Evolutionary conservation across 2,888 invertebrate species (phyloP).

Genomic region (Pherbina coryleti): DNA sequence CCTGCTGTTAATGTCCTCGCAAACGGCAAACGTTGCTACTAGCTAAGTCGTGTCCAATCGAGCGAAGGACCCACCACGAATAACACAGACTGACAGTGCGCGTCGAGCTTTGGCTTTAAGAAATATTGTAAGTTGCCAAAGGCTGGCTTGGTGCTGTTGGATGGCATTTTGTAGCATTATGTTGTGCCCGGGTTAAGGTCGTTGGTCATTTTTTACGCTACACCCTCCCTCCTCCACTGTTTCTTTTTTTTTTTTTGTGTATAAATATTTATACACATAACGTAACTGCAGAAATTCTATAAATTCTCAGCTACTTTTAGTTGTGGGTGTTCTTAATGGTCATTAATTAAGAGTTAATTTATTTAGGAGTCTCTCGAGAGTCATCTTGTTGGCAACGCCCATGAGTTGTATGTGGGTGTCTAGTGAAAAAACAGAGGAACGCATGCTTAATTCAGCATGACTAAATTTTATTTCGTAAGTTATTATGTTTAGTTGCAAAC

Average conservation of each 20-base stretch:
- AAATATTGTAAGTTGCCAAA: no score
- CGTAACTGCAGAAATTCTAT: constrained; percentile 18
- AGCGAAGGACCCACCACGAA: background rate
- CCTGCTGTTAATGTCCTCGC: constrained; percentile 7
- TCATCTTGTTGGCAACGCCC: constrained; percentile 16
- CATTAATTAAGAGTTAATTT: constrained; percentile 34
- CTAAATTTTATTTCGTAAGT: no score
- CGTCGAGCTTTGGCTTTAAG: background rate
- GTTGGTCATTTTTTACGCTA: background rate
- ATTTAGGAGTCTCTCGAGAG: constrained; percentile 31
- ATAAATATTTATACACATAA: background rate
- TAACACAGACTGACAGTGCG: background rate
- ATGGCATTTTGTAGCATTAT: background rate
- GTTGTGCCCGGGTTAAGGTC: background rate
- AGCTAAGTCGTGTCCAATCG: background rate
- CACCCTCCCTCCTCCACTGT: no score
- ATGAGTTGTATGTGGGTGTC: background rate
- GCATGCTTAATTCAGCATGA: no score
- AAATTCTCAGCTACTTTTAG: background rate
- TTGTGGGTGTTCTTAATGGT: constrained; percentile 28
- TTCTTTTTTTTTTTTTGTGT: background rate
- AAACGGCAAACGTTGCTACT: background rate
- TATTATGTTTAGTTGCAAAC: no score
- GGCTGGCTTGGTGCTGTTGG: background rate
- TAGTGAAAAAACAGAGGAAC: background rate